phyloP scores from a whole-genome alignment of 2,113 vertebrate genomes.

The Oryzias curvinotus region DNA sequence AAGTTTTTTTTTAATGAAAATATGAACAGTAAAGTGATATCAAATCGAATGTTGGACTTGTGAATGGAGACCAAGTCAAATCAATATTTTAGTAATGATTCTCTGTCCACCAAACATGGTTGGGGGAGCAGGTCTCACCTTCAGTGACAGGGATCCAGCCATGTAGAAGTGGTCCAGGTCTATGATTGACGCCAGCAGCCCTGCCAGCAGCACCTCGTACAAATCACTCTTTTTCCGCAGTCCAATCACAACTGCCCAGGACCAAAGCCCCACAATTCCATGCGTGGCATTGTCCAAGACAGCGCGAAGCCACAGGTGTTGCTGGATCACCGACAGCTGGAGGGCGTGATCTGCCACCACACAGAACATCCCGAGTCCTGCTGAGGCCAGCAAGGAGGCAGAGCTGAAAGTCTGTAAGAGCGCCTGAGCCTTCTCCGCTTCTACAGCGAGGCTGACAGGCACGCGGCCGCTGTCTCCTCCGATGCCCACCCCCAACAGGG shows the following conservation, averaged over 20 bases:
- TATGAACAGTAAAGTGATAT: no score
- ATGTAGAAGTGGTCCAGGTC: slow-evolving; percentile 93
- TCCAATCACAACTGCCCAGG: slow-evolving; percentile 91
- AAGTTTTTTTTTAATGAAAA: no score
- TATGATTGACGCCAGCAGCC: slow-evolving; percentile 89
- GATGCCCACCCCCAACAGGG: slow-evolving; percentile 40
- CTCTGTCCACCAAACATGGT: no score
- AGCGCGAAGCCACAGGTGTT: slow-evolving; percentile 88
- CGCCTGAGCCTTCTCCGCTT: slow-evolving; percentile 88
- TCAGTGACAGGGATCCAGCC: slow-evolving; percentile 90
- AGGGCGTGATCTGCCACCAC: slow-evolving; percentile 84
- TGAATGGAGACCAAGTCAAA: no score
- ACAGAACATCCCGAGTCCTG: slow-evolving; percentile 88
- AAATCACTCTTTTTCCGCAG: slow-evolving; percentile 89
- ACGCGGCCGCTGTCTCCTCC: slow-evolving; percentile 46
- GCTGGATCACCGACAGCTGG: slow-evolving; percentile 83
- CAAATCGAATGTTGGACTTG: no score
- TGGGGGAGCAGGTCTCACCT: slow-evolving; percentile 73
- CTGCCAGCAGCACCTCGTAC: slow-evolving; percentile 88
- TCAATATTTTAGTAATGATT: no score
- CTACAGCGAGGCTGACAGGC: slow-evolving; percentile 82
- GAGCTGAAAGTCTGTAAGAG: slow-evolving; percentile 90
- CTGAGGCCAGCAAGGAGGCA: slow-evolving; percentile 85
- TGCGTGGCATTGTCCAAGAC: slow-evolving; percentile 88
- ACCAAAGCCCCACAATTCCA: slow-evolving; percentile 89